phyloP scores from a whole-genome alignment of 2,113 vertebrate genomes.

The Actenoides lindsayi region DNA sequence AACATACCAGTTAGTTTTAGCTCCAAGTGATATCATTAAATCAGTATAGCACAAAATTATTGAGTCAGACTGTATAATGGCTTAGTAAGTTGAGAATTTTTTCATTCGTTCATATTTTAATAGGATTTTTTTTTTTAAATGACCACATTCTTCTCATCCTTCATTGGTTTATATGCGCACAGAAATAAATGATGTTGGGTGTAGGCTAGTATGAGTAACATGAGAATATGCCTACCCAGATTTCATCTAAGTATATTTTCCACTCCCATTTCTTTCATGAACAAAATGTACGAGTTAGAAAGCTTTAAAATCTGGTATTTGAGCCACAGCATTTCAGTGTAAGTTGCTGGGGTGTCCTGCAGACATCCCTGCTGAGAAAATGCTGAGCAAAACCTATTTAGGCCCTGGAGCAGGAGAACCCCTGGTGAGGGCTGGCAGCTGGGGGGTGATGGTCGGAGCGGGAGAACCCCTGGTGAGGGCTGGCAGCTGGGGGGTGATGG shows the following conservation, averaged over 20 bases:
- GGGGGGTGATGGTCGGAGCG: neutral
- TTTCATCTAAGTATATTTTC: neutral
- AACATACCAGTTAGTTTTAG: neutral
- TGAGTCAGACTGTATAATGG: neutral
- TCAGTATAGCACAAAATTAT: neutral
- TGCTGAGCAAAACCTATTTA: neutral
- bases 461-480: neutral
- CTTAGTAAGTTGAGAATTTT: neutral
- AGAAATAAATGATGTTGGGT: neutral
- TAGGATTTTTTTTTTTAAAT: neutral
- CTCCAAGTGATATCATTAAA: neutral
- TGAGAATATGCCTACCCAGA: neutral
- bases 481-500: neutral
- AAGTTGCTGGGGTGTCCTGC: neutral
- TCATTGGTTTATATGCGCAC: neutral
- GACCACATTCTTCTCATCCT: neutral
- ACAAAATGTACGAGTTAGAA: neutral
- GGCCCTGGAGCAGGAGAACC: neutral
- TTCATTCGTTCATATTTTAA: neutral
- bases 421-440: neutral
- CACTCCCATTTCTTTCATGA: neutral
- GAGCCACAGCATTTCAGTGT: fast-evolving
- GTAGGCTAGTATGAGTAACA: neutral
- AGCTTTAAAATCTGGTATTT: neutral
- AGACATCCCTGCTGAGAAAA: neutral